These are phyloP conservation scores for Ginglymostoma cirratum DNA, from an alignment of 2,113 vertebrate genomes.

Conservation along the genomic window DNA sequence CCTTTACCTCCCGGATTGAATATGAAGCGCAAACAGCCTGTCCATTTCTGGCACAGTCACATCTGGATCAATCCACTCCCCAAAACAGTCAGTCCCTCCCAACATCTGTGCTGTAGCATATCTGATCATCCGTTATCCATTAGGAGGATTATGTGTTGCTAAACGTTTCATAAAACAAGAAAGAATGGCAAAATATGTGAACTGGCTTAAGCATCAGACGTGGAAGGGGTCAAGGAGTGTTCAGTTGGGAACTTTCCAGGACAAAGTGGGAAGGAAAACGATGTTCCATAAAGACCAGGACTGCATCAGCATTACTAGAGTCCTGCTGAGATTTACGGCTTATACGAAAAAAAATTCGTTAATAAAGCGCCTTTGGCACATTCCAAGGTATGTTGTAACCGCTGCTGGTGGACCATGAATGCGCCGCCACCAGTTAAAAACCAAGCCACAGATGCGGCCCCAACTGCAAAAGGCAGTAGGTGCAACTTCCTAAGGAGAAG, in stretches of 20 bases:
- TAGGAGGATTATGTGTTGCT: constrained; percentile 19
- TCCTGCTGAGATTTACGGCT: background rate
- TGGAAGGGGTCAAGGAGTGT: background rate
- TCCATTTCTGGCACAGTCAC: background rate
- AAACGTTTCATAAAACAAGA: background rate
- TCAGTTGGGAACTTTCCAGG: background rate
- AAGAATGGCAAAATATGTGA: constrained; percentile 16
- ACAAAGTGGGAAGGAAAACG: background rate
- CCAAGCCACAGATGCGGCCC: background rate
- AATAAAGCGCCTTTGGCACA: background rate
- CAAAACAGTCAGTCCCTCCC: background rate
- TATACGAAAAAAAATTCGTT: background rate
- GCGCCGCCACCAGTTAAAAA: too few relatives aligned
- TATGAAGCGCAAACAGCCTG: background rate
- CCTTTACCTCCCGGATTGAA: background rate
- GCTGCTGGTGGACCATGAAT: too few relatives aligned
- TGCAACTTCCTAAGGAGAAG: background rate
- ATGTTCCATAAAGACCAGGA: background rate
- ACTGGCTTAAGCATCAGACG: background rate
- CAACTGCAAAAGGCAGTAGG: background rate
- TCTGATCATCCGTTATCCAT: constrained; percentile 34
- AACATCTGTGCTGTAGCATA: constrained; percentile 14
- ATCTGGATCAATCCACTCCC: constrained; percentile 18
- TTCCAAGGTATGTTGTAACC: background rate
- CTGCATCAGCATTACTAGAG: too few relatives aligned